These are phyloP conservation scores for Diplolepis rosae DNA, from an alignment of 2,888 invertebrate genomes.

Conservation along the genomic window DNA sequence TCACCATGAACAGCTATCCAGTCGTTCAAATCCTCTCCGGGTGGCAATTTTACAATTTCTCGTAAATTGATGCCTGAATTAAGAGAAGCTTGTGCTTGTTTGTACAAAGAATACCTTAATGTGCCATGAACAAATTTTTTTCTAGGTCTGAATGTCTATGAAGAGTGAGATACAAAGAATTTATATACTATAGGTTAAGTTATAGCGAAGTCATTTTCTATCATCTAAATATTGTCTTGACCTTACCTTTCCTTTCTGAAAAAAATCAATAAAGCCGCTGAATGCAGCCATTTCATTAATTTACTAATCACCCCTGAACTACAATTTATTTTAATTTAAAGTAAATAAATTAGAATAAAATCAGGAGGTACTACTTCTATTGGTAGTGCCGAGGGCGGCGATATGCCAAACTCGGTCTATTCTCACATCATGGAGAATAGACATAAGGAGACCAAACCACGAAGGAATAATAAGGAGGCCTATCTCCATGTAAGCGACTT, in stretches of 20 bases:
- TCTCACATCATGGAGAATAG: too few species aligned
- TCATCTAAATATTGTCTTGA: neutral
- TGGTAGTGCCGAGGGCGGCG: too few species aligned
- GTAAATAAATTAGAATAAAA: too few species aligned
- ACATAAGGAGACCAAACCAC: too few species aligned
- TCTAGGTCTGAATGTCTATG: constrained; percentile 91
- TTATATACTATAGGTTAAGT: constrained; percentile 21
- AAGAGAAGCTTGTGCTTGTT: constrained; percentile 92
- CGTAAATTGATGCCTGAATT: constrained; percentile 92
- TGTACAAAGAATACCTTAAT: constrained; percentile 88
- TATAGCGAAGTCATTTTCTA: constrained; percentile 1
- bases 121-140: constrained; percentile 92
- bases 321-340: neutral
- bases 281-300: constrained; percentile 71
- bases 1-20: constrained; percentile 95
- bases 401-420: too few species aligned
- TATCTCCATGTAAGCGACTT: too few species aligned
- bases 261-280: constrained; percentile 84
- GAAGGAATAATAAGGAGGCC: too few species aligned
- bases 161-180: constrained; percentile 45
- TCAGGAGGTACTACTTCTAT: too few species aligned
- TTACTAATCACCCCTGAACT: neutral
- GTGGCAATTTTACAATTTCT: constrained; percentile 86
- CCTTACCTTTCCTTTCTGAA: constrained; percentile 84
- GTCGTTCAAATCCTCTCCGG: constrained; percentile 89